Base-by-base conservation (phyloP, 1,140 invertebrate genomes). In the Popillia japonica region DNA sequence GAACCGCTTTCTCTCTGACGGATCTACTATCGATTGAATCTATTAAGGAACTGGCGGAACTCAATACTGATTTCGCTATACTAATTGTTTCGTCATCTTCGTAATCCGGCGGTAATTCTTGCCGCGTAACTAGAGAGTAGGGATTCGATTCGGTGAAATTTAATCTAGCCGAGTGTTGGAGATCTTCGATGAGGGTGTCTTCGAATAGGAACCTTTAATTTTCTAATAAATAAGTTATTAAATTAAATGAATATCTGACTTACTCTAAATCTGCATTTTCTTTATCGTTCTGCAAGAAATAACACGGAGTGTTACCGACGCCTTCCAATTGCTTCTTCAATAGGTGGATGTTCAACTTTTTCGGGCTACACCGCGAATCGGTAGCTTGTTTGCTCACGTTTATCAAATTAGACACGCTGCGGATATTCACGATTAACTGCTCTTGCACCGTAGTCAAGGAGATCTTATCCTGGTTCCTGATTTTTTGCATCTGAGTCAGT, bases 61-160 rank as follows among this genome's bases (percentile, higher is more conserved):
- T 68, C 61, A 34, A 23, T 17, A 27, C 2, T 7, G 41, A 76
- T n/a, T 55, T 23, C 48, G 10, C 2, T 17, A 44, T 10, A 22
- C 34, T 41, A 27, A 68, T 68, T 2, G 3, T 20, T 0, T 68
- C 61, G 2, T 72, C 7, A 68, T 41, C 42, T 34, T 59, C 42
- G 44, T 74, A 78, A 44, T 75, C 55, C 40, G 68, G 2, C 6
- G 77, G 77, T 14, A 78, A 8, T 59, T 78, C 72, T 10, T 75
- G 44, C 14, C 20, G 8, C 8, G 41, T 14, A 4, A 78, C 44
- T 72, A 78, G 41, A 7, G 22, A 17, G 40, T 74, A 78, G 9
- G 11, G n/a, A 44, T 20, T 40, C 7, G 22, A 20, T 48, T 59
- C 27, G 9, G 7, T 75, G 20, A 22, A 42, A 17, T 55, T 74